Evolutionary conservation across 2,113 vertebrate species (phyloP).

Genomic region (Telmatochromis bifrenatus): DNA sequence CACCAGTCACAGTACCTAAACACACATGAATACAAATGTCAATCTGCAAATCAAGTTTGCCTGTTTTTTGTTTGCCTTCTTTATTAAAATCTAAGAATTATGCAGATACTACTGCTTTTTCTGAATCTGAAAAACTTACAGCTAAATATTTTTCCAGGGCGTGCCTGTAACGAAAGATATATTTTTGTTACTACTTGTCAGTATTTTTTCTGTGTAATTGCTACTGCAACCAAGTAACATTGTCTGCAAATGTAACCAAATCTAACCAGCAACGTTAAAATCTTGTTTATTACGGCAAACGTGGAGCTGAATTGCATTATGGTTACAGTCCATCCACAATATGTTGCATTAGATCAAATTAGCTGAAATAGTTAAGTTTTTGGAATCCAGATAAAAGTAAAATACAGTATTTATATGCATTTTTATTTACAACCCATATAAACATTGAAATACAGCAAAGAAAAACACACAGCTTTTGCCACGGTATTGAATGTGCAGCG

Average conservation of each 20-base stretch:
- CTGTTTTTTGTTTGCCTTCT: not conserved
- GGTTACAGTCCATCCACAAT: not conserved
- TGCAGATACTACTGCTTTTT: accelerated
- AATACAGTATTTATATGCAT: not conserved
- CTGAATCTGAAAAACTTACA: not conserved
- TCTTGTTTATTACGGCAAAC: not conserved
- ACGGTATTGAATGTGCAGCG: accelerated
- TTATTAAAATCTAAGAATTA: not conserved
- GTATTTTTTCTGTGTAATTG: not conserved
- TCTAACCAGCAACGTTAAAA: not conserved
- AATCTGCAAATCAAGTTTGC: not conserved
- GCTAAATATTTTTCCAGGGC: not conserved
- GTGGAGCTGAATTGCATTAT: not conserved
- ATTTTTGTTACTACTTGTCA: not conserved
- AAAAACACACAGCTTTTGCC: not conserved
- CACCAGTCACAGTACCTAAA: not conserved
- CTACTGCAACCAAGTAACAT: not conserved
- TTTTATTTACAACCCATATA: not conserved
- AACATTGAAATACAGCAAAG: not conserved
- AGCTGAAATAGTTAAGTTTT: not conserved
- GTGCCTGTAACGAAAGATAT: not conserved
- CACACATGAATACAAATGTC: not conserved
- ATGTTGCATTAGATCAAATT: not conserved
- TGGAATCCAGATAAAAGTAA: not conserved
- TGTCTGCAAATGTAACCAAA: not conserved